Evolutionary conservation across 2,797 vertebrate species (phyloP), one percentile per base, ranked within the genome.

Genomic region (Lophius americanus): DNA sequence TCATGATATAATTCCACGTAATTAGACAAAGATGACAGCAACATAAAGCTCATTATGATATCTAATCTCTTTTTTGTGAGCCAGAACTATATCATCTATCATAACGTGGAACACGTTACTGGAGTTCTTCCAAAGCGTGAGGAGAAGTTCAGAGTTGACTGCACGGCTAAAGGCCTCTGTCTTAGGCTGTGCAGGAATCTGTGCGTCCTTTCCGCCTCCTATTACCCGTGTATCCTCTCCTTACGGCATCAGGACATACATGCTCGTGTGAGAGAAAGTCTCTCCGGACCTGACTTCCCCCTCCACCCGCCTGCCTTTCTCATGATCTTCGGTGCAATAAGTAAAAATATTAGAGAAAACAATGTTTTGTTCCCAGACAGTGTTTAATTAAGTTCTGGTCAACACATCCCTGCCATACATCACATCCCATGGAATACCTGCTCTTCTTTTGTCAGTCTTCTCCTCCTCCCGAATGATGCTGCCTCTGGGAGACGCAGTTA

Each of bases 401-500:
- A 81, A 79, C 79, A 69, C 88, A 68, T 90, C 85, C 84, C 88
- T 32, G 73, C 82, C 83, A 85, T 80, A 83, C 82, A 44, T 44
- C 43, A 44, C 43, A 44, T 44, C 43, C 43, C 84, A 54, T 60
- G 44, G 63, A 84, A 80, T 86, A 87, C 79, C 84, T 88, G 75
- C 72, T 86, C 63, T 87, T 84, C 79, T 83, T 89, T 91, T 87
- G 85, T 90, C 78, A 87, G 83, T 82, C 23, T 78, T 72, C 76
- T 81, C 73, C 69, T 88, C 65, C 70, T 85, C 70, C 60, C 73
- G 79, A 85, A 90, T 91, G 88, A 92, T 53, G 83, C 76, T 63
- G 76, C 90, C 86, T 85, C 64, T 73, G 89, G 90, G 89, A 92
- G 70, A 90, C 78, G 62, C 89, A 91, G 92, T 92, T 92, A 92